phyloP scores from a whole-genome alignment of 92 coral and sea anemone genomes.

The Siderastrea radians region DNA sequence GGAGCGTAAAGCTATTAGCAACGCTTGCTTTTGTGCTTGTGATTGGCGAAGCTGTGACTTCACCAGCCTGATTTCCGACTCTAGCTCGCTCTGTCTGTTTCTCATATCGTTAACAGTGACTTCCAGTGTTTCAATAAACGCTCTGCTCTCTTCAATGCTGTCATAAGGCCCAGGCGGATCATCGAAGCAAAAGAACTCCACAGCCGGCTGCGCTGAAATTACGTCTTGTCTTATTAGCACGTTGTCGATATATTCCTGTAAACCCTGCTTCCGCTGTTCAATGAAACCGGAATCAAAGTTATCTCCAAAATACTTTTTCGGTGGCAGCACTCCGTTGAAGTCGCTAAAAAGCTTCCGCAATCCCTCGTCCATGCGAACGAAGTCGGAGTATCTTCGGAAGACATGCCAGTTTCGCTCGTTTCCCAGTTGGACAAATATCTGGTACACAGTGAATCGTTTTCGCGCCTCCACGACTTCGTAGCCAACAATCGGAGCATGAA shows the following conservation, averaged over 20 bases:
- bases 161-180: conserved; percentile 95
- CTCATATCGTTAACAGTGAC: conserved; percentile 78
- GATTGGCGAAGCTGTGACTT: conserved; percentile 92
- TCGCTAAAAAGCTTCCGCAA: conserved; percentile 72
- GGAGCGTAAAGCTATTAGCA: conserved; percentile 88
- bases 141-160: conserved; percentile 88
- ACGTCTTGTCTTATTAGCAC: conserved; percentile 67
- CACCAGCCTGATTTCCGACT: conserved; percentile 70
- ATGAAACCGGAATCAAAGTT: conserved; percentile 86
- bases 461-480: conserved; percentile 94
- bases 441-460: conserved; percentile 92
- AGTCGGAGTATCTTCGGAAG: conserved; percentile 95
- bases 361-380: conserved; percentile 82
- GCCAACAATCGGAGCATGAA: conserved; percentile 92
- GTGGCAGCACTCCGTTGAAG: conserved; percentile 84
- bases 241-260: conserved; percentile 86
- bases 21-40: conserved; percentile 90
- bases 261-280: conserved; percentile 77
- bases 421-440: conserved; percentile 84
- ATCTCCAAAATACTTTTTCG: conserved; percentile 90
- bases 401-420: conserved; percentile 90
- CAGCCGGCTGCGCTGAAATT: conserved; percentile 68
- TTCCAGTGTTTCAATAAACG: conserved; percentile 86
- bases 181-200: conserved; percentile 88
- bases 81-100: conserved; percentile 69